Evolutionary conservation across 2,888 invertebrate genomes (phyloP), one percentile per base, ranked within the genome.

Genomic region (Strigamia transsilvanica): DNA sequence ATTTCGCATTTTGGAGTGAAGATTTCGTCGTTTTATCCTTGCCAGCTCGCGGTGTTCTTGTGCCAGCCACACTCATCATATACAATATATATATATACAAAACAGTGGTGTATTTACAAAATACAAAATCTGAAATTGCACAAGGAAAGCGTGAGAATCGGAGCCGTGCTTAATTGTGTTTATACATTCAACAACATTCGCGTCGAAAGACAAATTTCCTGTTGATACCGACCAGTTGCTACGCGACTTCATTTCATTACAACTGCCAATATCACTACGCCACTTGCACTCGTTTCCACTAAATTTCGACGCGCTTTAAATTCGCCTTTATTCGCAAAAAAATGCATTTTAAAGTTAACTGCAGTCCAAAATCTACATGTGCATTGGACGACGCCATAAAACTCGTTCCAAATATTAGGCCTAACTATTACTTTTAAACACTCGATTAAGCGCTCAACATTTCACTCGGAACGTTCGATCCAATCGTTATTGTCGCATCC

Each of bases 51-150:
- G 86, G 86, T 85, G 87, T 86, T 85, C 85, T 84, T 83, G 87
- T 86, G 86, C 87, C 85, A 80, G 86, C 85, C 83, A 85, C 85
- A 85, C 84, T 86, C 87, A 85, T 85, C 85, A 85, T 86, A 86
- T 86, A 87, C 86, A 86, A 86, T 86, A 86, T 86, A 85, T 86
- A 86, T 86, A 83, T 84, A 86, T 86, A 86, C 86, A 85, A 86
- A 86, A 86, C 83, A 84, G 82, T 61, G 56, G 46, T 83, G 82
- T 86, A 86, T 86, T 84, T 86, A 86, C 86, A 87, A 86, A 84
- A 82, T 78, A 82, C 77, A 82, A 81, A 85, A 85, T 85, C 85
- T 85, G 84, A 84, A 85, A 84, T 77, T 32, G 79, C 27, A 27
- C 27, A 27, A 27, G 2, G 3, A 3, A 81, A 83, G 15, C 21